phyloP scores from a whole-genome alignment of 2,797 vertebrate genomes.

The Phoeniculus purpureus region DNA sequence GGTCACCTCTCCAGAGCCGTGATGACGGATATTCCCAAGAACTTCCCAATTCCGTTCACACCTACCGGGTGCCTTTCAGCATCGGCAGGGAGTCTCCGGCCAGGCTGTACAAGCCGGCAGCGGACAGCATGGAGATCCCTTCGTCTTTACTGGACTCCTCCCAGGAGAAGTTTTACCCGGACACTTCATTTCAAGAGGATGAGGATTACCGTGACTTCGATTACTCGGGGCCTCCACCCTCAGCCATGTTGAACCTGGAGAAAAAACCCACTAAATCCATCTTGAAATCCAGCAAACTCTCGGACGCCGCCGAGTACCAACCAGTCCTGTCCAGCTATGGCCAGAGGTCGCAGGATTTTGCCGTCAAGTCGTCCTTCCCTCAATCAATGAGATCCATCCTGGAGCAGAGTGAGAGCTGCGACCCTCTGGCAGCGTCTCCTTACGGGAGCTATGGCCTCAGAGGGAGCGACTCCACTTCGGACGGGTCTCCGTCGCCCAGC shows the following conservation, averaged over 20 bases:
- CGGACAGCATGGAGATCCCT: slow-evolving; percentile 87
- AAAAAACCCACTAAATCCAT: slow-evolving; percentile 81
- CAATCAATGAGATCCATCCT: slow-evolving; percentile 71
- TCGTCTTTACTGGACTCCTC: slow-evolving; percentile 82
- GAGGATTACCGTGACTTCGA: slow-evolving; percentile 84
- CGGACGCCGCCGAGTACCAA: slow-evolving; percentile 71
- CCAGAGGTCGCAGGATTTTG: slow-evolving; percentile 72
- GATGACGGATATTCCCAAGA: slow-evolving; percentile 77
- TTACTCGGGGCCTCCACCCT: slow-evolving; percentile 77
- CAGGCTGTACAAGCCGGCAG: slow-evolving; percentile 83
- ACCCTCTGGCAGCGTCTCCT: slow-evolving; percentile 54
- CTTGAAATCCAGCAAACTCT: slow-evolving; percentile 77
- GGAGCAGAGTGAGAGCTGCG: slow-evolving; percentile 71
- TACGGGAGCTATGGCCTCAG: slow-evolving; percentile 70
- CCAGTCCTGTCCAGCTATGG: slow-evolving; percentile 70
- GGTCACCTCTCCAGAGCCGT: slow-evolving; percentile 75
- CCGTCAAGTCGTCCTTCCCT: slow-evolving; percentile 69
- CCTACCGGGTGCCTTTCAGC: slow-evolving; percentile 72
- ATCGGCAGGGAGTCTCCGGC: slow-evolving; percentile 81
- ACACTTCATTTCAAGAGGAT: slow-evolving; percentile 81
- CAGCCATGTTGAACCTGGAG: slow-evolving; percentile 79
- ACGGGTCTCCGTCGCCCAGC: slow-evolving; percentile 70
- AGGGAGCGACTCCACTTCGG: slow-evolving; percentile 66
- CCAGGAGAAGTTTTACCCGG: slow-evolving; percentile 81
- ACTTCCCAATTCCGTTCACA: slow-evolving; percentile 63